These are phyloP conservation scores for Takifugu bimaculatus DNA, from an alignment of 2,113 vertebrate genomes.

Conservation along the genomic window DNA sequence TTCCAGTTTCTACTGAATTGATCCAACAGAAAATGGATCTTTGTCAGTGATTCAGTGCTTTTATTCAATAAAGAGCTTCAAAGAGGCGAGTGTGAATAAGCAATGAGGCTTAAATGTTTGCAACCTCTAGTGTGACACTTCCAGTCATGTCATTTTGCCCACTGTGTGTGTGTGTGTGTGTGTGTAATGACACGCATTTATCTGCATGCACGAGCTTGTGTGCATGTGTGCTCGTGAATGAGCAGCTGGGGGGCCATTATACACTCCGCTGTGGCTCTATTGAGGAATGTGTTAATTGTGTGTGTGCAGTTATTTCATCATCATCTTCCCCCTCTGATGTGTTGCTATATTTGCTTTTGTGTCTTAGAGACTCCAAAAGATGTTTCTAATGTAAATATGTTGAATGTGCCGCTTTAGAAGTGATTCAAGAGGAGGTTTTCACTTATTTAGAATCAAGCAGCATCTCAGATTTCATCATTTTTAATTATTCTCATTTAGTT, in stretches of 20 bases:
- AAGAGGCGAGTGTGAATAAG: constrained; percentile 77
- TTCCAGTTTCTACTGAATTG: no score
- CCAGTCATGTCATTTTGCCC: constrained; percentile 74
- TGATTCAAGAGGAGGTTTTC: no score
- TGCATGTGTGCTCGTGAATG: constrained; percentile 12
- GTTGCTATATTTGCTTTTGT: no score
- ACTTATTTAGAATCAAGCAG: no score
- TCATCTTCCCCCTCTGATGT: no score
- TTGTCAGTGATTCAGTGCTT: no score
- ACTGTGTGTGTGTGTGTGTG: constrained; percentile 3
- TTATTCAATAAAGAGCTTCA: constrained; percentile 49
- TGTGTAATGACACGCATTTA: background rate
- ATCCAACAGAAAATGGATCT: no score
- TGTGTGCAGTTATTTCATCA: constrained; percentile 46
- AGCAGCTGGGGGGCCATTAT: constrained; percentile 56
- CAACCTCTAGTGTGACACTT: constrained; percentile 76
- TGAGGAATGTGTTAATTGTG: constrained; percentile 65
- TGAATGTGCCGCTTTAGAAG: no score
- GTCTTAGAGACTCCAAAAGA: constrained; percentile 8
- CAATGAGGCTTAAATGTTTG: constrained; percentile 78
- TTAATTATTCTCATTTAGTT: no score
- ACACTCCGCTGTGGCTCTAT: constrained; percentile 63
- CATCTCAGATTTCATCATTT: no score
- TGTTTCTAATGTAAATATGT: no score
- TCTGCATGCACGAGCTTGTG: constrained; percentile 22